Base-by-base conservation (phyloP, 2,113 vertebrate genomes). In the Melozone crissalis region DNA sequence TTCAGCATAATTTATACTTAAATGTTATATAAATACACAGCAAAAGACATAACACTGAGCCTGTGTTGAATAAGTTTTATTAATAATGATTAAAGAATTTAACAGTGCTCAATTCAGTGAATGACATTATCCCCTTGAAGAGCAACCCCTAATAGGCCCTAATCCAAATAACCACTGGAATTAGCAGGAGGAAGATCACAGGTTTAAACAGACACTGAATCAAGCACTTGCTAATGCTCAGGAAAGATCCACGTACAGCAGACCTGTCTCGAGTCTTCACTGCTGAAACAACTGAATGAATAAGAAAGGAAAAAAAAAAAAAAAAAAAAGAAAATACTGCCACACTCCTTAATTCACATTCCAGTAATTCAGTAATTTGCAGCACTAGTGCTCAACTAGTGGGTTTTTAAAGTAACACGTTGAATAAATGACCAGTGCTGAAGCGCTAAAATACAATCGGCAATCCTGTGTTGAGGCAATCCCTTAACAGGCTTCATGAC, bases 41-140 rank as follows among this genome's bases (percentile, higher is more conserved):
- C 33, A 57, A 81, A 90, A 86, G 61, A 57, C 5, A 20, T 30
- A 77, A 67, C 35, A 63, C 4, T 65, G 47, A 90, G 51, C 58
- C 37, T 37, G 27, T 59, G 51, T 86, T 89, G 90, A 91, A 15
- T 72, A 77, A 89, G 78, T 91, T 92, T 96, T 81, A 85, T 72
- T 73, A 88, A 55, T 68, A 43, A 62, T 81, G 66, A 96, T 80
- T 67, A 94, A 87, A 61, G 94, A 91, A 31, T n/a, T 84, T 87
- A 95, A 81, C 37, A 80, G 79, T 85, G 6, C 31, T 71, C 18
- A 62, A 16, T 80, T 74, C 61, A 93, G 90, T 87, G 95, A 86
- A 61, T 93, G 68, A 82, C 77, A 92, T 95, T 90, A 95, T 81
- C 69, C 37, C 66, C 94, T 65, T 89, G 63, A 93, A 79, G 73